Percentiles rank a stretch among this genome's conserved stretches.
Conservation (phyloP, 92 coral and sea anemone species). For the Siderastrea siderea region DNA sequence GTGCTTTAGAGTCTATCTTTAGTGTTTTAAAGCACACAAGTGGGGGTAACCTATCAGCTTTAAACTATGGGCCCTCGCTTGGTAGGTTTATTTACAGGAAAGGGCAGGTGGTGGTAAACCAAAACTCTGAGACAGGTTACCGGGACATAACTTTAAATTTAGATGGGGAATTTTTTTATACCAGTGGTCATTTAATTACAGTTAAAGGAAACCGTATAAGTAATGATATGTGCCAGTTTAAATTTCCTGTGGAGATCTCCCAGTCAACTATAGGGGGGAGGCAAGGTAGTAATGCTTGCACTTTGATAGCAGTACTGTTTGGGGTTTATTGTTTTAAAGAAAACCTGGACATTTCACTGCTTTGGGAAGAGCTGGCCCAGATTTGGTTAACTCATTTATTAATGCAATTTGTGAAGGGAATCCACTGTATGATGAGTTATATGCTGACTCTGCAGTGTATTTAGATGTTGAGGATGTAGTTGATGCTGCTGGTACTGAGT, state of each 20-base stretch:
- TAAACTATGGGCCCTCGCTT: slow-evolving; percentile 20
- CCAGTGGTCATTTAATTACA: neutral
- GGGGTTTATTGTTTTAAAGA: too few relatives aligned
- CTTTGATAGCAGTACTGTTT: too few relatives aligned
- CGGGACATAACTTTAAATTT: neutral
- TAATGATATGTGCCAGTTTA: neutral
- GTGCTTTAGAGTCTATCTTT: slow-evolving; percentile 51
- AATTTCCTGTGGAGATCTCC: neutral
- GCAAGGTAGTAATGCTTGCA: too few relatives aligned
- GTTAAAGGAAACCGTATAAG: neutral
- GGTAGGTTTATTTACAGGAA: slow-evolving; percentile 27
- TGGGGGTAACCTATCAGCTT: slow-evolving; percentile 51
- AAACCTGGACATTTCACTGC: too few relatives aligned
- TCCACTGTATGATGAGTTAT: slow-evolving; percentile 37
- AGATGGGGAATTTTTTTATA: neutral
- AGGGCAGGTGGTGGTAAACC: neutral
- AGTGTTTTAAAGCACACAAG: slow-evolving; percentile 23
- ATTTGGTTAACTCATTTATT: too few relatives aligned
- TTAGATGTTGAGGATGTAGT: slow-evolving; percentile 55
- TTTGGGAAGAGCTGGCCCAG: too few relatives aligned
- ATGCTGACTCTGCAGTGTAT: slow-evolving; percentile 33
- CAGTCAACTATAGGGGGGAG: too few relatives aligned
- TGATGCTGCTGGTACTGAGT: slow-evolving; percentile 20
- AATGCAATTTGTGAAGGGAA: neutral
- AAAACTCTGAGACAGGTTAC: slow-evolving; percentile 24